phyloP scores from a whole-genome alignment of 2,888 invertebrate species.

The Amblyjoppa fuscipennis region DNA sequence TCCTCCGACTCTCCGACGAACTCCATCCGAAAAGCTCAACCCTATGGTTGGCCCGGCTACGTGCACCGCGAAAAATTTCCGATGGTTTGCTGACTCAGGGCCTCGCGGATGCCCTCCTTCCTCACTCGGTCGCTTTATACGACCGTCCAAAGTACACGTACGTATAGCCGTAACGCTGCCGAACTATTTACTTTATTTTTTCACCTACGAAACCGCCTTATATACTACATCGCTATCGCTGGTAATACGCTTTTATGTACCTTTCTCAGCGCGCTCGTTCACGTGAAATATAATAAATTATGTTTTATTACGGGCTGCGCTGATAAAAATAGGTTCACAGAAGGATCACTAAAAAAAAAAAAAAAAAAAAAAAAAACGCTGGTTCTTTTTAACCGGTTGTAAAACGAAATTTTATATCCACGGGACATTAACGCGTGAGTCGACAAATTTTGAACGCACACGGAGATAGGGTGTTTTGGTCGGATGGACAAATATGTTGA shows the following conservation, averaged over 20 bases:
- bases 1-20: constrained; percentile 6
- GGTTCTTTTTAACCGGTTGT: too few relatives aligned
- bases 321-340: background rate
- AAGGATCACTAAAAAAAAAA: background rate
- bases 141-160: constrained; percentile 45
- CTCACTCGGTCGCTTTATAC: constrained; percentile 54
- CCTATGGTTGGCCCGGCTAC: constrained; percentile 20
- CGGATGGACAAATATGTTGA: too few relatives aligned
- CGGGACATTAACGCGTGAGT: too few relatives aligned
- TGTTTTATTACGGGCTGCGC: background rate
- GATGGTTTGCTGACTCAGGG: constrained; percentile 61
- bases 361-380: background rate
- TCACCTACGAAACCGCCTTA: background rate
- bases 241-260: constrained; percentile 8
- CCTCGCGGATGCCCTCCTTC: constrained; percentile 34
- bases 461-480: too few relatives aligned
- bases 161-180: constrained; percentile 8
- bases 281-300: constrained; percentile 15
- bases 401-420: too few relatives aligned
- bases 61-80: constrained; percentile 51
- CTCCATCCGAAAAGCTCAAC: constrained; percentile 22
- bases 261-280: constrained; percentile 1
- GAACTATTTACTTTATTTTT: constrained; percentile 2
- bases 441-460: too few relatives aligned
- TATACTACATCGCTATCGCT: background rate